Evolutionary conservation across 1,140 invertebrate species (phyloP).

Genomic region (Choristoneura fumiferana): DNA sequence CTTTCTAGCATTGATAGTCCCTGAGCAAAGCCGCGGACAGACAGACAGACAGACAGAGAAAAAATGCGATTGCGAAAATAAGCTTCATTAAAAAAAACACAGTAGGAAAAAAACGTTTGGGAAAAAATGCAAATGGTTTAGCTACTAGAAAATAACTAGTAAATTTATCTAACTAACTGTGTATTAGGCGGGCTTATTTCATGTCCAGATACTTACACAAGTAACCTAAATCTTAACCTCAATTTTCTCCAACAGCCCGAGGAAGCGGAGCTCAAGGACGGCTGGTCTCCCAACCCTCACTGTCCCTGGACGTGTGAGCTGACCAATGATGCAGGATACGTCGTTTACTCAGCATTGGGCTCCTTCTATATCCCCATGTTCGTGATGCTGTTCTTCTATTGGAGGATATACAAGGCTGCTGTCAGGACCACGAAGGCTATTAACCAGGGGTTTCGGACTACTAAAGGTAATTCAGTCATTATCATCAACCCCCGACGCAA

Average conservation of each 20-base stretch:
- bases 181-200: too few relatives aligned
- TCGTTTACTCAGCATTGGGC: constrained; percentile 93
- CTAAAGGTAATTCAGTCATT: constrained; percentile 81
- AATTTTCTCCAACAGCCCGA: constrained; percentile 36
- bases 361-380: constrained; percentile 98
- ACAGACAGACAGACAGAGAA: too few relatives aligned
- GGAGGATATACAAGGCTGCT: constrained; percentile 95
- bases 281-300: constrained; percentile 68
- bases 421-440: constrained; percentile 93
- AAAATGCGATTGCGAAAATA: too few relatives aligned
- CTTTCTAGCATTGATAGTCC: too few relatives aligned
- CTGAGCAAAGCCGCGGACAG: too few relatives aligned
- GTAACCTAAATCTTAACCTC: background rate
- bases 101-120: too few relatives aligned
- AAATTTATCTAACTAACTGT: too few relatives aligned
- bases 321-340: constrained; percentile 92
- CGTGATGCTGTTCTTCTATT: constrained; percentile 98
- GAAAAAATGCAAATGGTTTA: too few relatives aligned
- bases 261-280: constrained; percentile 45
- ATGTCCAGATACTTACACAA: too few relatives aligned
- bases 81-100: too few relatives aligned
- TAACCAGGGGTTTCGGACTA: constrained; percentile 95
- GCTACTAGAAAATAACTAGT: too few relatives aligned
- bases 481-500: constrained; percentile 24
- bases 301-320: constrained; percentile 94